phyloP scores from a whole-genome alignment of 2,888 invertebrate species.

The Ectemnius lituratus region DNA sequence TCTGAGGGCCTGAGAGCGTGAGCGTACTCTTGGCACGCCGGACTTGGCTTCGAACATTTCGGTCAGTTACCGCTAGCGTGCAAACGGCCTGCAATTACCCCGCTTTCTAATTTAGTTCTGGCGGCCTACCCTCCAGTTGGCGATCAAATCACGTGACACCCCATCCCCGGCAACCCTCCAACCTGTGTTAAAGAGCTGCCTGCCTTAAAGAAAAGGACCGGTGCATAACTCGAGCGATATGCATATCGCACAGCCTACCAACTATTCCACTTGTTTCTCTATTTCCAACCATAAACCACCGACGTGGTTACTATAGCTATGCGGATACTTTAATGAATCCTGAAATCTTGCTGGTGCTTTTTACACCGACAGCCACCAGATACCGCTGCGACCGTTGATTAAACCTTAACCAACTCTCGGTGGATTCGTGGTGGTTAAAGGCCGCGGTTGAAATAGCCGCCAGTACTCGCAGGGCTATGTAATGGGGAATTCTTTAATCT shows the following conservation, averaged over 20 bases:
- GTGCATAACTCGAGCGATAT: constrained; percentile 26
- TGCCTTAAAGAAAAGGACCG: constrained; percentile 43
- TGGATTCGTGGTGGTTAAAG: not conserved
- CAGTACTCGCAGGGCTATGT: too few species aligned
- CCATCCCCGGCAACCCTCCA: too few species aligned
- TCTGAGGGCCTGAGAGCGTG: constrained; percentile 20
- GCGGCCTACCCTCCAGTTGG: constrained; percentile 65
- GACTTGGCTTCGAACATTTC: constrained; percentile 60
- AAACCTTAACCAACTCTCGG: not conserved
- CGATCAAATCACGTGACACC: constrained; percentile 71
- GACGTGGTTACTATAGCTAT: too few species aligned
- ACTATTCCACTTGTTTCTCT: not conserved
- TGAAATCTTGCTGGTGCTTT: not conserved
- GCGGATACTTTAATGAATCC: not conserved
- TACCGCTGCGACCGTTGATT: not conserved
- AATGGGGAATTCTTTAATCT: constrained; percentile 31
- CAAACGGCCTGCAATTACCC: constrained; percentile 72
- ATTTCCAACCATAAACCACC: not conserved
- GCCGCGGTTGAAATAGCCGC: not conserved
- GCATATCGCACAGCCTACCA: not conserved
- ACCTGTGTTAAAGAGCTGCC: constrained; percentile 58
- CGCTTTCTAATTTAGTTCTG: constrained; percentile 72
- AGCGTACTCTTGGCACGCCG: constrained; percentile 35
- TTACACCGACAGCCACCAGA: not conserved
- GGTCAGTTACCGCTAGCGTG: constrained; percentile 70